Base-by-base conservation (phyloP, 2,888 invertebrate genomes). In the Sesamia inferens region DNA sequence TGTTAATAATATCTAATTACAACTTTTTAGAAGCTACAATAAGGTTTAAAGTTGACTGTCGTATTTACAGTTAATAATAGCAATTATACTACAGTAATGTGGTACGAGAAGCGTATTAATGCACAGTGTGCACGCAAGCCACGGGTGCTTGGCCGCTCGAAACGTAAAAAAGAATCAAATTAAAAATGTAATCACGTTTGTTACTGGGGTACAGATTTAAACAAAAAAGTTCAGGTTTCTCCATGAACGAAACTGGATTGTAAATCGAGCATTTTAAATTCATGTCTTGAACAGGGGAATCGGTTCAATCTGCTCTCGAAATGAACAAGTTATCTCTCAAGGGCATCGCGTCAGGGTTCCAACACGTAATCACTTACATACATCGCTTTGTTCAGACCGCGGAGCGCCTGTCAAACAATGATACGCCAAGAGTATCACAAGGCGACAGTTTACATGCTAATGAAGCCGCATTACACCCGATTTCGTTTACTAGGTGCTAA, bases 311-410 rank as follows among this genome's bases (percentile, higher is more conserved):
- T 87, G 89, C 87, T 88, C 85, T 83, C 84, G 86, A 88, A 90
- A 90, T 88, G 89, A 89, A 88, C 88, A 85, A 89, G 89, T 89
- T 91, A 90, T 89, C 90, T 91, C 88, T 82, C 88, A 89, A 89
- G 90, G 90, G 86, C 85, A 90, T 89, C 88, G 78, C 84, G 86
- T 88, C 86, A 84, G 84, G 85, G 87, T 82, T 85, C 84, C 79
- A 88, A 87, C 90, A 90, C 88, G 88, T 88, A 91, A 92, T 91
- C 91, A 90, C 89, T 91, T 90, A 91, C 84, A 79, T 81, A 31
- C 31, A 31, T 31, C 70, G 85, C 82, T 86, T 88, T 85, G 85
- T 86, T 85, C 84, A 83, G 68, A 81, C 81, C 83, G 81, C 78
- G 76, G 71, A 51, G 79, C 75, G 54, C 62, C 79, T 86, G 85